Evolutionary conservation across 2,113 vertebrate genomes (phyloP), one percentile per base, ranked within the genome.

Genomic region (Spilogale gracilis): DNA sequence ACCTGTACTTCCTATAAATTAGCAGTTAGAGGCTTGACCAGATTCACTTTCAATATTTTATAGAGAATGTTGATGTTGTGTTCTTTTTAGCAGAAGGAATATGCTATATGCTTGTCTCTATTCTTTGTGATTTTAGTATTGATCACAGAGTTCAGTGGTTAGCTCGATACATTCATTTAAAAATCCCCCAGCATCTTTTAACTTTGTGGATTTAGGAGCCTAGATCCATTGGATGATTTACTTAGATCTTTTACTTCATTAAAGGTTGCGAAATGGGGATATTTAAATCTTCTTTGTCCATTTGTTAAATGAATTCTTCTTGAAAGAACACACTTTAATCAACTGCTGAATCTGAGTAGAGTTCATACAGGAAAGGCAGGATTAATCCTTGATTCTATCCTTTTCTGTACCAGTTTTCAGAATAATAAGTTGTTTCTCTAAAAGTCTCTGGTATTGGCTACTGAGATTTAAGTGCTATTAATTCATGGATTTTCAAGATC

Each of bases 401-500:
- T 63, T 85, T 78, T 63, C 6, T 65, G 25, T 43, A 32, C 50
- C 4, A 10, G n/a, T 81, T 91, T 69, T 60, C n/a, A 81, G 50
- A 81, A 67, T 61, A 74, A 32, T 54, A 56, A 52, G 8, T 69
- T 14, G 23, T 1, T 76, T 85, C 2, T 25, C 23, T 61, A 85
- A 74, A 10, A 84, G 56, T 84, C 32, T 27, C 30, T 16, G 76
- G 10, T 63, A 30, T 63, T 21, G 45, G 7, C 17, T 85, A 45
- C 43, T 71, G 58, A 93, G 32, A 85, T 85, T 91, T 80, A 50
- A 73, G 13, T 74, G 76, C 61, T 60, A 52, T 85, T 93, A 84
- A 92, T 14, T 50, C 17, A 30, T 10, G 5, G 38, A 63, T 76
- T 52, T 85, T 92, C 54, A 23, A 74, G 14, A 54, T 63, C 16